Evolutionary conservation across 2,797 vertebrate genomes (phyloP).

Genomic region (Macropodus opercularis): DNA sequence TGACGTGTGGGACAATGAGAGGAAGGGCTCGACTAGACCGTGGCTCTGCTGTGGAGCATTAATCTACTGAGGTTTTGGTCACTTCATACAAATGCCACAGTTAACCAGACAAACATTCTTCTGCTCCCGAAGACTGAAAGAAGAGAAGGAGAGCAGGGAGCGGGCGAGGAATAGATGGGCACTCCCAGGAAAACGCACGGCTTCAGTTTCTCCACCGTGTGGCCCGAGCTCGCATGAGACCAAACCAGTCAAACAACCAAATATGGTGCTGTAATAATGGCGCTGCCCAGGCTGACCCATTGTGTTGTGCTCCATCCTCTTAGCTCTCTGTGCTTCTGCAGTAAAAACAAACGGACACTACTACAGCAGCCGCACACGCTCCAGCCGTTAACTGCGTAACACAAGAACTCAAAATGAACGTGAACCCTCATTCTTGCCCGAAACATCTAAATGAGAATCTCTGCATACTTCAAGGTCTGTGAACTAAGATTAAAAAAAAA

Average conservation of each 20-base stretch:
- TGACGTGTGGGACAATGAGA: slow-evolving; percentile 35
- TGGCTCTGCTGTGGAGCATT: slow-evolving; percentile 31
- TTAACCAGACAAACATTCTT: slow-evolving; percentile 55
- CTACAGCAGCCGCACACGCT: not conserved
- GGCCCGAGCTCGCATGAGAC: slow-evolving; percentile 61
- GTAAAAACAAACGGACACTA: slow-evolving; percentile 1
- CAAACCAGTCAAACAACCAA: slow-evolving; percentile 73
- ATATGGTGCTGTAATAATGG: slow-evolving; percentile 82
- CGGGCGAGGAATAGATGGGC: slow-evolving; percentile 46
- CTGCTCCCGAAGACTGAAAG: slow-evolving; percentile 27
- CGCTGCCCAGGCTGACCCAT: slow-evolving; percentile 56
- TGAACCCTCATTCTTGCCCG: slow-evolving; percentile 34
- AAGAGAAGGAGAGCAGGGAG: slow-evolving; percentile 20
- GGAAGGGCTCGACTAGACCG: not conserved
- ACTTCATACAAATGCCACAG: slow-evolving; percentile 23
- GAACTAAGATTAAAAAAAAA: slow-evolving; percentile 51
- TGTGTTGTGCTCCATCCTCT: slow-evolving; percentile 41
- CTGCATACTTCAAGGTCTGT: slow-evolving; percentile 63
- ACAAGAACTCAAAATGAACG: slow-evolving; percentile 1
- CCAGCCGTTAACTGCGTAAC: not conserved
- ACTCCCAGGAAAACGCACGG: slow-evolving; percentile 69
- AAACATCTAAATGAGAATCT: slow-evolving; percentile 50
- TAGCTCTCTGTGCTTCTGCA: slow-evolving; percentile 12
- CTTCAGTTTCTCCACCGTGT: slow-evolving; percentile 67
- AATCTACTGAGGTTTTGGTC: slow-evolving; percentile 37